Percentiles rank a stretch among this genome's conserved stretches.
phyloP scores from a whole-genome alignment of 2,797 vertebrate species.

The Peromyscus eremicus region DNA sequence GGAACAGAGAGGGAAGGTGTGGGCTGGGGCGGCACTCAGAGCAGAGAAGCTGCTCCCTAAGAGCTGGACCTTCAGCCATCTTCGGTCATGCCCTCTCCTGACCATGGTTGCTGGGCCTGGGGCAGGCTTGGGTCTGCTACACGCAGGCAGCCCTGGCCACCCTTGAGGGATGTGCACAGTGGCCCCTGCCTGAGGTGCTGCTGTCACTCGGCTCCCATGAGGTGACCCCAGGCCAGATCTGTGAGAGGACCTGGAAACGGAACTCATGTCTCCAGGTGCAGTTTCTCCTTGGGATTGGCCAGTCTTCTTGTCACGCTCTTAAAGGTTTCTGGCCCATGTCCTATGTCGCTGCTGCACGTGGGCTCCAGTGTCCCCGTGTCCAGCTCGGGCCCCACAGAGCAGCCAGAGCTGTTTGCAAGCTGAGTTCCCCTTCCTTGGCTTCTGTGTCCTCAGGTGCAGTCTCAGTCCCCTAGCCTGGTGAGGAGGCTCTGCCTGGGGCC shows the following conservation, averaged over 20 bases:
- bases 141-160: background rate
- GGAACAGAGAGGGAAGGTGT: background rate
- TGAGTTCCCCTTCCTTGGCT: background rate
- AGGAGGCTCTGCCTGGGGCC: background rate
- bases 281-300: background rate
- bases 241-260: background rate
- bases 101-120: background rate
- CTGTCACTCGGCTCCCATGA: background rate
- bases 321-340: too few relatives aligned
- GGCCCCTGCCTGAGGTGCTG: background rate
- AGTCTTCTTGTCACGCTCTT: background rate
- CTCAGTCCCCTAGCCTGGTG: background rate
- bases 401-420: background rate
- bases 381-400: background rate
- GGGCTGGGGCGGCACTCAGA: background rate
- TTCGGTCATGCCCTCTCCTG: background rate
- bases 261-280: background rate
- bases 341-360: accelerated
- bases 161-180: background rate
- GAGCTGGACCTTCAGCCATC: background rate
- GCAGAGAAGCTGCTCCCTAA: background rate
- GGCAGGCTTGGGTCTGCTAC: background rate
- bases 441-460: background rate
- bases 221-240: background rate
- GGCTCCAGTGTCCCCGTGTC: background rate